Conservation (phyloP, 23 tunicate species). For the Oikopleura dioica region DNA sequence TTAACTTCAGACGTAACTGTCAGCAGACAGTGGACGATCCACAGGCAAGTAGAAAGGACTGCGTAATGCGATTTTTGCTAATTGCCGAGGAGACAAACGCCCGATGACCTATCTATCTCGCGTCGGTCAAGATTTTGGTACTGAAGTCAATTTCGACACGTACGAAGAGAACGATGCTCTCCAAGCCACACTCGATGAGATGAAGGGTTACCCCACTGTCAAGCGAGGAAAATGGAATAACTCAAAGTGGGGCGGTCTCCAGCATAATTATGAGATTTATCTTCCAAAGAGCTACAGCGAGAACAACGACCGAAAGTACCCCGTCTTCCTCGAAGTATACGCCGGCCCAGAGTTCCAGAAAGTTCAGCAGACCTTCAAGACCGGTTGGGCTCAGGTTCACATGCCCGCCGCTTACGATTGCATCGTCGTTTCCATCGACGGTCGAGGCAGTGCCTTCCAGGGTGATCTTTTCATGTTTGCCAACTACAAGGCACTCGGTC, state of each 20-base stretch:
- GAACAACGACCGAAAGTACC: conserved; percentile 24
- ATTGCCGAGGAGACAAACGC: conserved; percentile 44
- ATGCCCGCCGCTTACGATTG: conserved; percentile 60
- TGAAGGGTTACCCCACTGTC: no score
- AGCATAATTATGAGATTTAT: conserved; percentile 60
- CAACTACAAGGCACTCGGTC: conserved; percentile 45
- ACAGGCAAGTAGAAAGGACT: no score
- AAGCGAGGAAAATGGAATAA: conserved; percentile 36
- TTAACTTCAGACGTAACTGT: conserved; percentile 27
- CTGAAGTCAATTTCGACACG: not conserved
- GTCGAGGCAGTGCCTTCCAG: conserved; percentile 85
- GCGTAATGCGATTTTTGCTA: no score
- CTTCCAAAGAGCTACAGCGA: conserved; percentile 42
- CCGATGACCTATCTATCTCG: not conserved
- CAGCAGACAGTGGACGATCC: conserved; percentile 22
- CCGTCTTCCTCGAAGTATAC: conserved; percentile 79
- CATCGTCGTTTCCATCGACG: conserved; percentile 69
- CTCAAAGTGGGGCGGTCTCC: conserved; percentile 18
- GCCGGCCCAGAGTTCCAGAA: conserved; percentile 98
- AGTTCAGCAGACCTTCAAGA: conserved; percentile 25
- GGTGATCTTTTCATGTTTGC: conserved; percentile 85
- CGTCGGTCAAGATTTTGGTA: not conserved
- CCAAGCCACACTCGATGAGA: not conserved
- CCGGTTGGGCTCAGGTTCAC: conserved; percentile 52
- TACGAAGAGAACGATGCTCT: not conserved